phyloP scores from a whole-genome alignment of 2,888 invertebrate species.

The Drosophila fulvimacula region DNA sequence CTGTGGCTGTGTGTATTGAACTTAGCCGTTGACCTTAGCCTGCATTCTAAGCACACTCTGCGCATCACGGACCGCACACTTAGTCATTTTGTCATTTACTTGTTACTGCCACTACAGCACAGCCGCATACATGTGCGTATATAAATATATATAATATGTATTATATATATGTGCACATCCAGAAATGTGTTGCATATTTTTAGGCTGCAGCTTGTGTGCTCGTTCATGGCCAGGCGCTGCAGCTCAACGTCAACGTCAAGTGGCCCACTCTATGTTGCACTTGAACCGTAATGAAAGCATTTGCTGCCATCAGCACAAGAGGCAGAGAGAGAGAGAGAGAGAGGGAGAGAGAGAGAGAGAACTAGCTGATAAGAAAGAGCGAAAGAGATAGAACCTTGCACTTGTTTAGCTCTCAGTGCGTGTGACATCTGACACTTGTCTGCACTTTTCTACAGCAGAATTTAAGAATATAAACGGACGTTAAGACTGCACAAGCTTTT shows the following conservation, averaged over 20 bases:
- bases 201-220: constrained; percentile 42
- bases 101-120: constrained; percentile 47
- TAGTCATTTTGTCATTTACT: constrained; percentile 63
- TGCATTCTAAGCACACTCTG: constrained; percentile 44
- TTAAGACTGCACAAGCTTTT: constrained; percentile 9
- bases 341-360: background rate
- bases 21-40: constrained; percentile 76
- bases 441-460: constrained; percentile 50
- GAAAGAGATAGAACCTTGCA: constrained; percentile 20
- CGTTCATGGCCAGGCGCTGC: constrained; percentile 54
- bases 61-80: constrained; percentile 45
- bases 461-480: constrained; percentile 30
- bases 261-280: constrained; percentile 76
- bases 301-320: constrained; percentile 62
- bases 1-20: constrained; percentile 61
- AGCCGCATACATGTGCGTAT: constrained; percentile 1
- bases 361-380: background rate
- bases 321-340: background rate
- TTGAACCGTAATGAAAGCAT: constrained; percentile 78
- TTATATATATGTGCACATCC: background rate
- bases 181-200: constrained; percentile 65
- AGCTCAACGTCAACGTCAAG: constrained; percentile 62
- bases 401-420: constrained; percentile 60
- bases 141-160: background rate
- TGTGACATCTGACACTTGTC: constrained; percentile 70